Evolutionary conservation across 2,888 invertebrate genomes (phyloP), one percentile per base, ranked within the genome.

Genomic region (Sepioteuthis lessoniana): DNA sequence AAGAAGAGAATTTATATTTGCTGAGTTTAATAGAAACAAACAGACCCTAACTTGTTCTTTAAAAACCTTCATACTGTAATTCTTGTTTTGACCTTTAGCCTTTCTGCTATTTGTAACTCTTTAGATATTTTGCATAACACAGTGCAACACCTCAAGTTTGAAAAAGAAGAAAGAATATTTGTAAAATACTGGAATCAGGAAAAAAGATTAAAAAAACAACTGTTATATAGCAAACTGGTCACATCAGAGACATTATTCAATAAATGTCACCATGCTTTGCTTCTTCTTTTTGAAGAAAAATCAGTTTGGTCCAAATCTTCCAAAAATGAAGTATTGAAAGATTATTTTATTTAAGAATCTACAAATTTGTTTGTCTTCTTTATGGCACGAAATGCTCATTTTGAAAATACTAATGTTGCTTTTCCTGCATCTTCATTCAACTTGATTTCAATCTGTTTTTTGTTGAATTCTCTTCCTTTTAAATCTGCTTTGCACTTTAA

Each of bases 81-180:
- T 13, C 76, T 35, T 76, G 76, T 35, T n/a, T 76, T 76, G 76
- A 76, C 76, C n/a, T 76, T 76, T 76, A n/a, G n/a, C 76, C n/a
- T 76, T 76, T 76, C n/a, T n/a, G 10, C n/a, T 4, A 76, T 35
- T 16, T 76, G n/a, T 1, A 76, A n/a, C 76, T 35, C n/a, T 16
- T n/a, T n/a, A 35, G n/a, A 76, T 76, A n/a, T 76, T 76, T 76
- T 76, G n/a, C 76, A 76, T 76, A 76, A 76, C 76, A 76, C 76
- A 5, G n/a, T 76, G 76, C 76, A 76, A 76, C n/a, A n/a, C 76
- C 19, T 19, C n/a, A 76, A 76, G 3, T 76, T 76, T 76, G 5
- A 35, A 76, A 76, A 76, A 35, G 76, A 35, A 76, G n/a, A 35
- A 35, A 76, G n/a, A 76, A 76, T 76, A 76, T 76, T n/a, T 35